Evolutionary conservation across 2,797 vertebrate species (phyloP).

Genomic region (Sebastes nivosus): DNA sequence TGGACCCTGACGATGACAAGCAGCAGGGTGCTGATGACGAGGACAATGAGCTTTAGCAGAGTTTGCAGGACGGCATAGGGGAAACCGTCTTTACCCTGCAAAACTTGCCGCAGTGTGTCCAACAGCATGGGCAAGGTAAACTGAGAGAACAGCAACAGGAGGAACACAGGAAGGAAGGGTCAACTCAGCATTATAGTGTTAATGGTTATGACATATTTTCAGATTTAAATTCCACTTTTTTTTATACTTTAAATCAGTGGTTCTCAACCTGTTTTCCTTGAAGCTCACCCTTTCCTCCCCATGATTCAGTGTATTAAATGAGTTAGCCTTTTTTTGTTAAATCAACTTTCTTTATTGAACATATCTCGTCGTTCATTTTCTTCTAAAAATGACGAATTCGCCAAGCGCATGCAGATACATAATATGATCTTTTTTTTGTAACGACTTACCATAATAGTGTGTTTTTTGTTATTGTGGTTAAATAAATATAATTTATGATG

Average conservation of each 20-base stretch:
- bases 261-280: background rate
- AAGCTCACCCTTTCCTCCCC: background rate
- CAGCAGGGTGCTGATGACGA: slow-evolving; percentile 95
- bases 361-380: no score
- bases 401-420: no score
- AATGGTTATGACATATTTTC: background rate
- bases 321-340: no score
- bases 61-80: slow-evolving; percentile 92
- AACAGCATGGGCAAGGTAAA: slow-evolving; percentile 91
- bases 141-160: slow-evolving; percentile 68
- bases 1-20: slow-evolving; percentile 97
- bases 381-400: no score
- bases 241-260: background rate
- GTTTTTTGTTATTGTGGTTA: no score
- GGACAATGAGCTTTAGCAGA: slow-evolving; percentile 93
- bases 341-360: no score
- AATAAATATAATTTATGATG: no score
- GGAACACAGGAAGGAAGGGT: background rate
- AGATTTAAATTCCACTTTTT: background rate
- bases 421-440: no score
- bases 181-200: background rate
- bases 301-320: no score
- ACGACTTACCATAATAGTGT: no score
- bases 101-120: slow-evolving; percentile 86
- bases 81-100: slow-evolving; percentile 91